phyloP scores from a whole-genome alignment of 2,888 invertebrate genomes.

The Limnephilus rhombicus region DNA sequence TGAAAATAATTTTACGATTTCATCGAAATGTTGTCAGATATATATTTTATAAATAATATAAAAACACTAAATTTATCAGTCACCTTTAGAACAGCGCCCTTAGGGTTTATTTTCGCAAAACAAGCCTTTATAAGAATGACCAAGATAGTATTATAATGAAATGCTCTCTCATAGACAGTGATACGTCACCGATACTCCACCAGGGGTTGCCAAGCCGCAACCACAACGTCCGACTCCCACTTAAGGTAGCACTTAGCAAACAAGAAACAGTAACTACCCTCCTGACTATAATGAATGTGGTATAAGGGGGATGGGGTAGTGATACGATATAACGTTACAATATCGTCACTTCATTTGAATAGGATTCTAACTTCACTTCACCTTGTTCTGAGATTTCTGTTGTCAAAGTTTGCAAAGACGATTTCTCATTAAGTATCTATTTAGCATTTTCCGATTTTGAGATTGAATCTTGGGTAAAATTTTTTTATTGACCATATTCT shows the following conservation, averaged over 20 bases:
- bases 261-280: not conserved
- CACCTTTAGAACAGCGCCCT: not conserved
- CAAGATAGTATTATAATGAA: not conserved
- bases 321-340: not conserved
- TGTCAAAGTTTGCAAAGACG: no score
- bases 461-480: no score
- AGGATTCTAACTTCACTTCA: no score
- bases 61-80: not conserved
- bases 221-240: not conserved
- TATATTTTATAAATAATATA: no score
- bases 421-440: no score
- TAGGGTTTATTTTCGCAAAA: no score
- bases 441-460: no score
- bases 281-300: not conserved
- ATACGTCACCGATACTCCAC: not conserved
- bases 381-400: no score
- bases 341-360: no score
- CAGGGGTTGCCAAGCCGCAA: not conserved
- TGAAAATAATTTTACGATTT: not conserved
- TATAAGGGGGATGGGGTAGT: not conserved
- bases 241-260: not conserved
- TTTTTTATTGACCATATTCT: no score
- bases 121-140: no score
- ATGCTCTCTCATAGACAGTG: not conserved
- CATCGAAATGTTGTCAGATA: not conserved